Evolutionary conservation across 2,113 vertebrate genomes (phyloP).

Genomic region (Jacana jacana): DNA sequence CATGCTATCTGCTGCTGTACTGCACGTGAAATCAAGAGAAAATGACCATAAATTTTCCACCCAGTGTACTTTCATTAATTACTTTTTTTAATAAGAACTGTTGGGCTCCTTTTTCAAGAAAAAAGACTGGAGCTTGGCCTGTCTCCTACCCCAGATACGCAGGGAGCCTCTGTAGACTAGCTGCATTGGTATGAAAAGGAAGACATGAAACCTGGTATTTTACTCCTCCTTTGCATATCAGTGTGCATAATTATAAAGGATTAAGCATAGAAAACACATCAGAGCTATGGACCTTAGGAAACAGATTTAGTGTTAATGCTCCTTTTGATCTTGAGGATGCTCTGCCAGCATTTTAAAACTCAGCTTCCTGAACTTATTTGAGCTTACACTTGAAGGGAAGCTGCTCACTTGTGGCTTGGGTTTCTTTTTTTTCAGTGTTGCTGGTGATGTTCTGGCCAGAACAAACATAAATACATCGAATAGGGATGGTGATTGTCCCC

Average conservation of each 20-base stretch:
- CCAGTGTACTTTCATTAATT: no score
- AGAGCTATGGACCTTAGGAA: not conserved
- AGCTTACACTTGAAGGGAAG: not conserved
- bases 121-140: not conserved
- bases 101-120: not conserved
- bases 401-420: not conserved
- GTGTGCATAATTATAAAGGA: not conserved
- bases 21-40: not conserved
- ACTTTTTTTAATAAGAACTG: not conserved
- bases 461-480: not conserved
- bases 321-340: not conserved
- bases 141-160: not conserved
- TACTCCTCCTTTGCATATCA: not conserved
- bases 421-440: not conserved
- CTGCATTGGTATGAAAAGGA: not conserved
- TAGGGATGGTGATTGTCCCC: no score
- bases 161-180: not conserved
- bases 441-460: not conserved
- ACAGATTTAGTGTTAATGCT: not conserved
- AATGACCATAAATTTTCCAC: not conserved
- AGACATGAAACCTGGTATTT: not conserved
- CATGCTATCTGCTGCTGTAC: not conserved
- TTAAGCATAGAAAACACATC: not conserved
- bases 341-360: not conserved
- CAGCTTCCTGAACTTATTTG: not conserved